Evolutionary conservation across 2,797 vertebrate genomes (phyloP), one percentile per base, ranked within the genome.

Genomic region (Oophaga sylvatica): DNA sequence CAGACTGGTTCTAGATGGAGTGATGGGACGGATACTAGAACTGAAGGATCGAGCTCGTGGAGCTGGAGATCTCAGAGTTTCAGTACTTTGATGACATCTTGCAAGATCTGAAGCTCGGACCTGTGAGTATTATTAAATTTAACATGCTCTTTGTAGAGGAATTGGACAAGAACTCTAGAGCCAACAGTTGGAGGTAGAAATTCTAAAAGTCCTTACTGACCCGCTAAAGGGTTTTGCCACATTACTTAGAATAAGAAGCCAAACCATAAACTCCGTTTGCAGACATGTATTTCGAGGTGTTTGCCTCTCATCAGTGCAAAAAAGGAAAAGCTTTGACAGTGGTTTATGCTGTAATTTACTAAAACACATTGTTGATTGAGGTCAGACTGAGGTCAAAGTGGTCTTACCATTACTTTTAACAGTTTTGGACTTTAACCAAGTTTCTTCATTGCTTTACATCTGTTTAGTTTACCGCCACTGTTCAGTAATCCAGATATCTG

Each of bases 31-130:
- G 2, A 78, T 97, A 82, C 91, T 97, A 91, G 97, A 97, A 89
- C 87, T 97, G 45, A 97, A 97, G 91, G 95, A 93, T 0, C n/a
- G 96, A 97, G 86, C 95, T 97, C 95, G 96, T 97, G 9, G 92
- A 94, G 0, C 82, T 97, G 92, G 96, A 97, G 35, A 90, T 92
- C 0, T 95, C 92, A 0, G 97, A 97, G 92, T 97, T 95, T 87
- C 96, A 96, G 56, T 93, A 91, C 87, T 93, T 96, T 56, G 95
- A 95, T 3, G 93, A 94, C 16, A 80, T 97, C 78, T 91, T 97
- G 2, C 92, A 94, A 86, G 96, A 97, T 26, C 92, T 97, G 0
- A 94, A 95, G 89, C 83, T 96, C 80, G 92, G 91, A 0, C 96
- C 96, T 0, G 96, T 97, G 88, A 92, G 96, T 94, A 20, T 81